Percentiles rank a stretch among this genome's conserved stretches.
phyloP scores from a whole-genome alignment of 2,888 invertebrate species.

The Linhomoeus sp. region DNA sequence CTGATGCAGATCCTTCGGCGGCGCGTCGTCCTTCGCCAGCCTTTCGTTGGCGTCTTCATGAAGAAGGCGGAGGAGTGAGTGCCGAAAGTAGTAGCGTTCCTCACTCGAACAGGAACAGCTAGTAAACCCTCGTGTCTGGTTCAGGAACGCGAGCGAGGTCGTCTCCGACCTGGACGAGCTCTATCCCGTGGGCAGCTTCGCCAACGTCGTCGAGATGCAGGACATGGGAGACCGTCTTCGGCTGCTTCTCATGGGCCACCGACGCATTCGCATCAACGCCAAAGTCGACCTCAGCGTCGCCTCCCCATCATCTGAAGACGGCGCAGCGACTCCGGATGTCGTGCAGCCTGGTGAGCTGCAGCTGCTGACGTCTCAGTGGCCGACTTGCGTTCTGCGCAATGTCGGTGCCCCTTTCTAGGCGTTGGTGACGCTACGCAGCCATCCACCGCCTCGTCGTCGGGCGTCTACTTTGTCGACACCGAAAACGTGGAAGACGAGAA shows the following conservation, averaged over 20 bases:
- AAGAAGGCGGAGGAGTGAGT: slow-evolving; percentile 62
- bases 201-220: slow-evolving; percentile 90
- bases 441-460: neutral
- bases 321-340: no score
- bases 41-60: slow-evolving; percentile 88
- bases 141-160: slow-evolving; percentile 58
- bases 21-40: slow-evolving; percentile 83
- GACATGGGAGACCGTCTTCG: slow-evolving; percentile 72
- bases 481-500: slow-evolving; percentile 73
- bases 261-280: slow-evolving; percentile 35
- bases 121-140: no score
- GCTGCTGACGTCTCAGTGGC: no score
- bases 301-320: neutral
- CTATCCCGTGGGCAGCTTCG: slow-evolving; percentile 77
- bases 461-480: slow-evolving; percentile 68
- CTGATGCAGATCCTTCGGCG: slow-evolving; percentile 70
- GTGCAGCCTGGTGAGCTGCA: no score
- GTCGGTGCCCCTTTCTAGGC: no score
- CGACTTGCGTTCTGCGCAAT: no score
- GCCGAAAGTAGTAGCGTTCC: neutral
- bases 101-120: neutral
- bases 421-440: no score
- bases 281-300: neutral
- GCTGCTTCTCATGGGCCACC: slow-evolving; percentile 79
- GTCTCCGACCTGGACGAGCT: slow-evolving; percentile 64